These are phyloP conservation scores for Chlorops oryzae DNA, from an alignment of 1,140 invertebrate species.

Conservation along the genomic window DNA sequence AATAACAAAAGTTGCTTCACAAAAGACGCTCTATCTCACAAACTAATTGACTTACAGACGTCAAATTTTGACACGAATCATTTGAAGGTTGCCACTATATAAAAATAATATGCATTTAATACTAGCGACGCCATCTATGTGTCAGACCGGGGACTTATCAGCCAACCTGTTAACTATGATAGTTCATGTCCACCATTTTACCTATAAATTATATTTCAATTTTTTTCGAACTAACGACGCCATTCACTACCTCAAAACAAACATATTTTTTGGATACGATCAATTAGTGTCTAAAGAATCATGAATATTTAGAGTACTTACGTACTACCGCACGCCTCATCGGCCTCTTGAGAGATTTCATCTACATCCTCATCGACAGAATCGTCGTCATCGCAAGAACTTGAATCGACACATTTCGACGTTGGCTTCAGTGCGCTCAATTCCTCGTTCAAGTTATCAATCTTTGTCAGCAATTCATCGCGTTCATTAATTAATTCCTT, in stretches of 20 bases:
- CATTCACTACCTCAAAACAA: constrained; percentile 22
- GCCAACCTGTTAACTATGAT: too few relatives aligned
- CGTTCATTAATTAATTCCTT: constrained; percentile 51
- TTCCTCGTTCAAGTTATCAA: constrained; percentile 42
- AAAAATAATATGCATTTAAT: too few relatives aligned
- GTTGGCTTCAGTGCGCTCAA: constrained; percentile 35
- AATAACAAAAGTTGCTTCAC: too few relatives aligned
- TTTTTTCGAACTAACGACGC: constrained; percentile 17
- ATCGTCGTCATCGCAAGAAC: constrained; percentile 39
- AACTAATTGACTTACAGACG: too few relatives aligned
- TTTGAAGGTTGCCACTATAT: too few relatives aligned
- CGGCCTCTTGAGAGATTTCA: constrained; percentile 23
- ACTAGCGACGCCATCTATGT: too few relatives aligned
- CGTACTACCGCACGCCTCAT: constrained; percentile 12
- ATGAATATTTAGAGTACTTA: constrained; percentile 9
- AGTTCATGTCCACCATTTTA: background rate
- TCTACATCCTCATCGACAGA: constrained; percentile 24
- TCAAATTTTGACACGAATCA: too few relatives aligned
- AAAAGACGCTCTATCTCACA: too few relatives aligned
- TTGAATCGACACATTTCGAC: constrained; percentile 24
- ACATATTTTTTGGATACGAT: too few relatives aligned
- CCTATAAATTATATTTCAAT: constrained; percentile 28
- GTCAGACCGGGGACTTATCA: too few relatives aligned
- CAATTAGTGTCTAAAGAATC: too few relatives aligned
- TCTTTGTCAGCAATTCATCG: constrained; percentile 43